A percentile compares a stretch with the other conserved stretches of the same genome.
These are phyloP conservation scores for Danio rerio DNA, from an alignment of 2,113 vertebrate species.

Conservation along the genomic window GRCz12tu NC_133180.1:66545501-66546000, in stretches of 20 bases:
- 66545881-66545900: too few species aligned
- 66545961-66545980: too few species aligned
- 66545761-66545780: conserved; percentile 1
- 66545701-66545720: conserved; percentile 2
- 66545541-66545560: conserved; percentile 6
- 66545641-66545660: conserved; percentile 24
- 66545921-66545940: too few species aligned
- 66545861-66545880: too few species aligned
- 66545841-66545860: too few species aligned
- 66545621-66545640: conserved; percentile 14
- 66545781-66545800: background rate
- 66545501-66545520: background rate
- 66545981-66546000: too few species aligned
- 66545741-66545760: background rate
- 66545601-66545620: conserved; percentile 24
- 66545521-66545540: background rate
- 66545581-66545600: background rate
- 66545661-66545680: conserved; percentile 12
- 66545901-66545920: too few species aligned
- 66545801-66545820: background rate
- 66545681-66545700: conserved; percentile 7
- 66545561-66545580: background rate
- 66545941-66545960: too few species aligned
- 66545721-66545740: conserved; percentile 14
- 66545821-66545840: too few species aligned